These are phyloP conservation scores for Anadara kagoshimensis DNA, from an alignment of 1,140 invertebrate species.

Conservation along the genomic window DNA sequence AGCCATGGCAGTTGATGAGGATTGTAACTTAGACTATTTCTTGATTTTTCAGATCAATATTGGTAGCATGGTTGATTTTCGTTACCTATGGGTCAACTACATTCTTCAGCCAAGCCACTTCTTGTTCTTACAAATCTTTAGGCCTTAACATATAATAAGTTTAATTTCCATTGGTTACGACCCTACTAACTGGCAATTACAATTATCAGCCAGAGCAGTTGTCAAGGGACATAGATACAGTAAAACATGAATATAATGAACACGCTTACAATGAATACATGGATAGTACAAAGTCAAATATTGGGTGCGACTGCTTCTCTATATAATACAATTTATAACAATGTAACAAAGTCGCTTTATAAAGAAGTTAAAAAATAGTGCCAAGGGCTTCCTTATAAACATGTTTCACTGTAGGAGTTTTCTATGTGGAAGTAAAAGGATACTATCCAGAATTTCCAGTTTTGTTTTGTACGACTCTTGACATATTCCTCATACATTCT, in stretches of 20 bases:
- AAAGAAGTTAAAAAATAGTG: not conserved
- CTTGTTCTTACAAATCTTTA: not conserved
- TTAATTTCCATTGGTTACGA: not conserved
- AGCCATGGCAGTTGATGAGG: not conserved
- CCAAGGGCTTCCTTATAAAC: not conserved
- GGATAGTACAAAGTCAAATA: no score
- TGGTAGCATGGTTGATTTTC: not conserved
- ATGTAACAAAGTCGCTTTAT: no score
- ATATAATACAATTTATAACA: no score
- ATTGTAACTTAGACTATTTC: not conserved
- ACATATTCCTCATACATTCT: conserved; percentile 95
- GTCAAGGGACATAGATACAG: not conserved
- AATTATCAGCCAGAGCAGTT: not conserved
- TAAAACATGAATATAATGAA: no score
- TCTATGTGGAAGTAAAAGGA: conserved; percentile 47
- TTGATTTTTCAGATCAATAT: not conserved
- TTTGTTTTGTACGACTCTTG: conserved; percentile 84
- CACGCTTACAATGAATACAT: no score
- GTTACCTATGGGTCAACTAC: not conserved
- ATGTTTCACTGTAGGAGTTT: not conserved
- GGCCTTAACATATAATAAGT: not conserved
- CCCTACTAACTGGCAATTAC: not conserved
- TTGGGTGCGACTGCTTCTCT: no score
- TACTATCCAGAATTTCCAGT: conserved; percentile 99
- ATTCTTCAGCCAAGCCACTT: not conserved